Conservation (phyloP, 2,888 invertebrate species). For the Coelogynopora nodosa region DNA sequence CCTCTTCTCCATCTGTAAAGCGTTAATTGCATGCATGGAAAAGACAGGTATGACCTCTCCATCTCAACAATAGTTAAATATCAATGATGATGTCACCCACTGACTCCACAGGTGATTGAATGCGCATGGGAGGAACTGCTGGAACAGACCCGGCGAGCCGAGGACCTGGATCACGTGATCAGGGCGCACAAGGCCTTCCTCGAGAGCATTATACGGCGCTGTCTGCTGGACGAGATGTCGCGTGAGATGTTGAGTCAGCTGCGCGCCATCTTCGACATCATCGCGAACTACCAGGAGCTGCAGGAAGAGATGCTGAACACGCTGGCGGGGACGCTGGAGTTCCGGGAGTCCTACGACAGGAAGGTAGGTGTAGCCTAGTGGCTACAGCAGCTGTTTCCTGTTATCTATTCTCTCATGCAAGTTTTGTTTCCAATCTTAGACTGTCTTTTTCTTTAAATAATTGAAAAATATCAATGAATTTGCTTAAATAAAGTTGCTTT, state of each 20-base stretch:
- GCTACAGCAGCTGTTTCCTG: no score
- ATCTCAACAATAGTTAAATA: no score
- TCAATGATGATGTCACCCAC: no score
- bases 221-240: conserved; percentile 71
- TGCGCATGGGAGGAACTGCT: conserved; percentile 86
- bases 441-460: no score
- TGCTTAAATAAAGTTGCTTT: no score
- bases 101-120: conserved; percentile 66
- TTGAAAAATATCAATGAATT: no score
- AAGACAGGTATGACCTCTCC: no score
- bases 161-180: conserved; percentile 80
- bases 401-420: no score
- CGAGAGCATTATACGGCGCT: conserved; percentile 74
- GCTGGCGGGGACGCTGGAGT: conserved; percentile 57
- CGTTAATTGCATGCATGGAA: no score
- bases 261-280: conserved; percentile 75
- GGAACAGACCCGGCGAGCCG: conserved; percentile 70
- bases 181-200: conserved; percentile 79
- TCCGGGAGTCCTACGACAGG: conserved; percentile 52
- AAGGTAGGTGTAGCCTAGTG: no score
- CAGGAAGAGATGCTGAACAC: conserved; percentile 71
- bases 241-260: conserved; percentile 69
- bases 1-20: no score
- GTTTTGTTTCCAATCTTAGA: no score
- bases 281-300: conserved; percentile 72